Base-by-base conservation (phyloP, 2,888 invertebrate genomes). In the Nesidiocoris tenuis region DNA sequence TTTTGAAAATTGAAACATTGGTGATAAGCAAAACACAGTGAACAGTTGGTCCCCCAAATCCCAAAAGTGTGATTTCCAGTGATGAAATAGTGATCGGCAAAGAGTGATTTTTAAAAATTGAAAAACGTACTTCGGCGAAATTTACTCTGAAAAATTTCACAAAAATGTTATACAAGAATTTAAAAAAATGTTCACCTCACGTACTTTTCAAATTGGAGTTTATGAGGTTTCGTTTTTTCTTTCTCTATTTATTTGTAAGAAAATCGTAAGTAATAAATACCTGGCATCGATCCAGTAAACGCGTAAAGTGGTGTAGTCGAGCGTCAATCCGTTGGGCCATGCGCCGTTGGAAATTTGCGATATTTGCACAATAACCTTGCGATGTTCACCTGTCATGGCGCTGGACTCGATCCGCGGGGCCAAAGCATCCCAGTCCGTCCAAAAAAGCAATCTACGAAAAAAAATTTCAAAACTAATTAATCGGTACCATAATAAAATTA, bases 211-310 rank as follows among this genome's bases (percentile, higher is more conserved):
- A n/a, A n/a, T n/a, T n/a, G n/a, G n/a, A n/a, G n/a, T n/a, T n/a
- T n/a, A n/a, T n/a, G n/a, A n/a, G n/a, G n/a, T n/a, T n/a, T n/a
- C n/a, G n/a, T n/a, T n/a, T n/a, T n/a, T n/a, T n/a, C n/a, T n/a
- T n/a, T n/a, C n/a, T n/a, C n/a, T n/a, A n/a, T n/a, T n/a, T n/a
- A n/a, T n/a, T n/a, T n/a, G n/a, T n/a, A n/a, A n/a, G n/a, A n/a
- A n/a, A n/a, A n/a, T n/a, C n/a, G n/a, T n/a, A n/a, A n/a, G n/a
- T n/a, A n/a, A n/a, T n/a, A n/a, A n/a, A 76, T 80, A 86, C 87
- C 86, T 87, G n/a, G 95, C 93, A 84, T 94, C 94, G 74, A 92
- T 90, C 93, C 93, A 94, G 84, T 93, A 94, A 59, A 94, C 88
- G 75, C 93, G 85, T 72, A 87, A 85, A 66, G 89, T 87, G 55